These are phyloP conservation scores for Coregonus ussuriensis DNA, from an alignment of 2,797 vertebrate genomes.

Conservation along the genomic window DNA sequence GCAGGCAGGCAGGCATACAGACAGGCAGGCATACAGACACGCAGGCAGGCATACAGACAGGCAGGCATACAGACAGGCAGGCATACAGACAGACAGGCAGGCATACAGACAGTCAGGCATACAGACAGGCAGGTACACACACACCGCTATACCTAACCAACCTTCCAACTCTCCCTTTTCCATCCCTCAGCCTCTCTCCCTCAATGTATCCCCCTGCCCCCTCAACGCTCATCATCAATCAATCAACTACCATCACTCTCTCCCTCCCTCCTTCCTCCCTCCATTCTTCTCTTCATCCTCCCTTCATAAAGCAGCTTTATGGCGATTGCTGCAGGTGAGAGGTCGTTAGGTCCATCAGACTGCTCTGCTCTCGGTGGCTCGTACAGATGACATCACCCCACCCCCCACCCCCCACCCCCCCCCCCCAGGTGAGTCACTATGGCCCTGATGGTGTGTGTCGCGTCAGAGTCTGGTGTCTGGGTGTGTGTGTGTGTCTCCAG, in stretches of 20 bases:
- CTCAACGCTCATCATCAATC: no score
- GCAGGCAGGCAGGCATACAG: not conserved
- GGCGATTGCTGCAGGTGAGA: no score
- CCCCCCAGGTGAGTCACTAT: not conserved
- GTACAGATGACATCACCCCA: not conserved
- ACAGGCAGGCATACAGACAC: constrained; percentile 8
- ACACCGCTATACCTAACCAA: not conserved
- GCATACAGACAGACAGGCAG: constrained; percentile 10
- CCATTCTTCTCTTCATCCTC: no score
- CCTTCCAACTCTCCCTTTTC: no score
- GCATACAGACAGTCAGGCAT: constrained; percentile 35
- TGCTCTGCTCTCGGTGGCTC: not conserved
- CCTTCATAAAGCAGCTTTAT: no score
- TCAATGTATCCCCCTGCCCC: no score
- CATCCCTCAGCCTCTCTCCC: no score
- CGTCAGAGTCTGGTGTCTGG: constrained; percentile 16
- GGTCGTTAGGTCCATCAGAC: not conserved
- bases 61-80: no score
- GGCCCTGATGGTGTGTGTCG: constrained; percentile 13
- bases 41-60: no score
- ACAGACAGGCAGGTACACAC: not conserved
- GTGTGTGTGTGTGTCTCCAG: constrained; percentile 11
- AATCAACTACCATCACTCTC: no score
- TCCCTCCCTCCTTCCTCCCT: no score
- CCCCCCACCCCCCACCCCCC: no score